Conservation (phyloP, 2,113 vertebrate genomes). For the Sitta europaea region DNA sequence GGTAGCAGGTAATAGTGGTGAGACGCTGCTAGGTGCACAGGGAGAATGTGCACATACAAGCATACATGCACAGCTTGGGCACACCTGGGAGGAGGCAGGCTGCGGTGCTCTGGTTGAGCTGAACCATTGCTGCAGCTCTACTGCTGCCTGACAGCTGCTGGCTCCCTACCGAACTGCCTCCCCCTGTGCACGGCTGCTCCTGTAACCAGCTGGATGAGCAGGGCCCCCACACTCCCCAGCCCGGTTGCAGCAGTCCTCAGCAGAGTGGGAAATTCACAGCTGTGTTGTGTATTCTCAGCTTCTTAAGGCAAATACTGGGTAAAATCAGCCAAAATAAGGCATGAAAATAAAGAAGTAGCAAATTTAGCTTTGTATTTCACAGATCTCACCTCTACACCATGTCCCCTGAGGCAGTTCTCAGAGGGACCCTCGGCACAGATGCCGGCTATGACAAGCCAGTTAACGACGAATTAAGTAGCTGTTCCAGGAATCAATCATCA, state of each 20-base stretch:
- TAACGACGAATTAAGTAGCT: slow-evolving; percentile 56
- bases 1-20: background rate
- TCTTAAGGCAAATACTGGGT: background rate
- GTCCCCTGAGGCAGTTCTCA: background rate
- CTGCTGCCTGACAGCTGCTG: background rate
- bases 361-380: background rate
- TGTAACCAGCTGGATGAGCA: background rate
- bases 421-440: slow-evolving; percentile 8
- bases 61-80: rapidly evolving
- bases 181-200: background rate
- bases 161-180: background rate
- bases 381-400: background rate
- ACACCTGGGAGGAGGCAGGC: background rate
- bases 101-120: background rate
- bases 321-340: background rate
- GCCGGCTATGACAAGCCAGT: background rate
- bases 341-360: background rate
- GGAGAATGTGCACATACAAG: background rate
- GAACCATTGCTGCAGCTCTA: background rate
- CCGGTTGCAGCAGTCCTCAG: background rate
- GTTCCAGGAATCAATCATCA: slow-evolving; percentile 50
- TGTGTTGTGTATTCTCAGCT: background rate
- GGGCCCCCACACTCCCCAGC: background rate
- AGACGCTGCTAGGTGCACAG: background rate
- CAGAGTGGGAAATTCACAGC: background rate